Evolutionary conservation across 1,140 invertebrate species (phyloP), one percentile per base, ranked within the genome.

Genomic region (Polypedilum pembai): DNA sequence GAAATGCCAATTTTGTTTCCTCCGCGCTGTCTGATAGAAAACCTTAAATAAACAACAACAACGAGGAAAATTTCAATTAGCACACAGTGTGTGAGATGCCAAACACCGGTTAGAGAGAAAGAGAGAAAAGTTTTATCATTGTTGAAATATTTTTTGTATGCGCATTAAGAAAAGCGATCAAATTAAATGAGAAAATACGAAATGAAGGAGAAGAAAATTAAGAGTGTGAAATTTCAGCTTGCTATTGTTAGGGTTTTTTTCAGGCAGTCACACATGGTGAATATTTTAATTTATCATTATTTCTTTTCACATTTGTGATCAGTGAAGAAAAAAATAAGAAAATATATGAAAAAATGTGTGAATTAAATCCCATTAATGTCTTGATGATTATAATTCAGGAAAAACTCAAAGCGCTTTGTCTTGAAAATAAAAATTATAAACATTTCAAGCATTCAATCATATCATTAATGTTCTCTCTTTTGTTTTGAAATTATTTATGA

Each of bases 1-100:
- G n/a, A 69, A 69, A 69, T 69, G 65, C 65, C 8, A 69, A 18
- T 69, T 69, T 21, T 69, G 65, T 21, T 69, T 69, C 65, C 18
- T 69, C 17, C 20, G 17, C 3, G 8, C 65, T 18, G 18, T 69
- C 65, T 20, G 20, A 69, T 18, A 69, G 65, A 69, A 10, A 18
- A 18, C 65, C 65, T 69, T 18, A 8, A 69, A 69, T 56, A n/a
- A 45, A 56, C 3, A 56, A 56, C 12, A 56, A 56, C n/a, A 15
- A 15, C 4, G 15, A 56, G 4, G 45, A 33, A 33, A 33, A 33
- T 33, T 33, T 33, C 24, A 33, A 33, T 33, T 33, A 33, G 24
- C 24, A 33, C 24, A 33, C 24, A 33, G 24, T 33, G 24, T 33
- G 24, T 33, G 24, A 33, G 24, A 33, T 5, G 24, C 24, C 24